phyloP scores from a whole-genome alignment of 2,113 vertebrate species.

The Columbina picui region DNA sequence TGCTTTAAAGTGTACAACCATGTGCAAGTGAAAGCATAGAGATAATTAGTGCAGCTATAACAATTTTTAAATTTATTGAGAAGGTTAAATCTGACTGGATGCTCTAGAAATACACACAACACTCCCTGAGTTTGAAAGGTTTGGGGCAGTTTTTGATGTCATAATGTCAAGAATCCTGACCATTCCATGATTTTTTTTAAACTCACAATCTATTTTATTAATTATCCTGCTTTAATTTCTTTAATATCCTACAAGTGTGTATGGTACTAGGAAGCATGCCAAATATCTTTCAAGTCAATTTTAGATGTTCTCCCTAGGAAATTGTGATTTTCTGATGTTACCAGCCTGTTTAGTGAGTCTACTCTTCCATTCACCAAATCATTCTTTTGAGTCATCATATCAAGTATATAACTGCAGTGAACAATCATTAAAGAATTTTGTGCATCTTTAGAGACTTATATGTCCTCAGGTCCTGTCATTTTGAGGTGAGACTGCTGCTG shows the following conservation, averaged over 20 bases:
- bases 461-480: background rate
- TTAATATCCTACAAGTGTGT: background rate
- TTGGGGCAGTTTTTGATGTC: background rate
- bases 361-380: background rate
- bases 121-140: background rate
- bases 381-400: background rate
- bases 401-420: background rate
- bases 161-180: background rate
- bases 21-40: background rate
- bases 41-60: background rate
- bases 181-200: background rate
- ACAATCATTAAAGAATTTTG: background rate
- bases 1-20: background rate
- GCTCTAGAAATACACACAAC: background rate
- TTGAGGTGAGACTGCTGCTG: background rate
- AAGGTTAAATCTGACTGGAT: background rate
- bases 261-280: background rate
- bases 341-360: background rate
- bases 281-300: background rate
- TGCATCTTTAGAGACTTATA: background rate
- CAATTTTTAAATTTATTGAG: background rate
- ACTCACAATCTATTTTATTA: background rate
- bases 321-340: background rate
- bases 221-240: background rate
- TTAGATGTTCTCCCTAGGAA: background rate